These are phyloP conservation scores for Valencia hispanica DNA, from an alignment of 2,797 vertebrate genomes.

Conservation along the genomic window DNA sequence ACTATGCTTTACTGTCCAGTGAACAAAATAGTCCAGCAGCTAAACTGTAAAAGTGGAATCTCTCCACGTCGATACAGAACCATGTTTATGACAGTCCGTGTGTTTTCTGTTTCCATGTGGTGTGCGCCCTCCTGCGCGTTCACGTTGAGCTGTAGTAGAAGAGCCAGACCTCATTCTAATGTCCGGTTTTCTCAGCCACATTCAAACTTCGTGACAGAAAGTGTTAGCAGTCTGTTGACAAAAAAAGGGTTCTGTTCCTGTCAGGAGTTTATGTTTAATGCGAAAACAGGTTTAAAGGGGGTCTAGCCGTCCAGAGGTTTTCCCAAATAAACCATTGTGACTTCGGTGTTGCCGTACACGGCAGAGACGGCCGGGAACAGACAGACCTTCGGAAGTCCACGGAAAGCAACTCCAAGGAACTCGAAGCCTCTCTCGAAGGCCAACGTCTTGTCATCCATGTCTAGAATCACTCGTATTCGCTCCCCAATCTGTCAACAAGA, in stretches of 20 bases:
- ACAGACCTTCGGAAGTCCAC: conserved; percentile 95
- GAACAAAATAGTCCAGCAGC: conserved; percentile 69
- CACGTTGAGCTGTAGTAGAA: conserved; percentile 35
- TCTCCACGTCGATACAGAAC: conserved; percentile 55
- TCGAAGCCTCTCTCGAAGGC: conserved; percentile 98
- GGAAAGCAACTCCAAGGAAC: conserved; percentile 96
- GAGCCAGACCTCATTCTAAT: conserved; percentile 27
- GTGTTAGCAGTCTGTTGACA: conserved; percentile 17
- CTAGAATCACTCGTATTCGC: conserved; percentile 97
- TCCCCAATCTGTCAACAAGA: conserved; percentile 91
- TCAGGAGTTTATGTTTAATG: conserved; percentile 10
- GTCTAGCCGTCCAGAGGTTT: conserved; percentile 94
- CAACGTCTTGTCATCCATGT: conserved; percentile 99
- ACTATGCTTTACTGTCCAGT: conserved; percentile 38
- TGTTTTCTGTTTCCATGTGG: background rate
- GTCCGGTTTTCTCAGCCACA: conserved; percentile 6
- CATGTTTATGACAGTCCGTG: conserved; percentile 24
- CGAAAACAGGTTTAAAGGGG: conserved; percentile 21
- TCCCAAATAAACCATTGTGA: conserved; percentile 99
- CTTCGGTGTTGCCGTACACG: conserved; percentile 98
- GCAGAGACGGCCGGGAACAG: conserved; percentile 97
- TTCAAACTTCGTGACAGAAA: conserved; percentile 21
- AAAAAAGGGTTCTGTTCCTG: conserved; percentile 17
- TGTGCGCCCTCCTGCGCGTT: conserved; percentile 12
- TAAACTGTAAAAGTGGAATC: conserved; percentile 63